Base-by-base conservation (phyloP, 92 coral and sea anemone species). In the Epizoanthus illoricatus region DNA sequence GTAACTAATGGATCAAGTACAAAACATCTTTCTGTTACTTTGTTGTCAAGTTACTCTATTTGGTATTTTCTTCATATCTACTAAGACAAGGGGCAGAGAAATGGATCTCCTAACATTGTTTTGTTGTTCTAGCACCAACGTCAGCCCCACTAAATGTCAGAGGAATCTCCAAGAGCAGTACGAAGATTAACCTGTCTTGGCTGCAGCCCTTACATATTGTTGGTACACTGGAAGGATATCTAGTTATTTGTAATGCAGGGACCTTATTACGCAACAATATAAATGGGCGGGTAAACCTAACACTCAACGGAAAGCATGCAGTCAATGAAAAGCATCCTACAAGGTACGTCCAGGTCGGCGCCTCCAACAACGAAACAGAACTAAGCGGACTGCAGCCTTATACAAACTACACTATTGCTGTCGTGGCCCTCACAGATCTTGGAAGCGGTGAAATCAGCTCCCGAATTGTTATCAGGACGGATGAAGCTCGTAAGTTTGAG, bases 131-230 rank as follows among this genome's bases (percentile, higher is more conserved):
- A 71, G 76, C 56, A 45, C 57, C 17, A 71, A 71, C 76, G 17
- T 47, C 76, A 1, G 15, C 61, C 18, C 76, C 76, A 18, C 47
- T 36, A 16, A 39, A 71, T 9, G 13, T 71, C 39, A 19, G 20
- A 42, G 57, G 56, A 1, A 19, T 71, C 47, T 18, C 9, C 18
- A 2, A 41, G 12, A 55, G 75, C 3, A 71, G 75, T 20, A n/a
- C 54, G n/a, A 18, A 39, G 49, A 45, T 71, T 59, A 43, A 42
- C 15, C 55, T 71, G 36, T 71, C 75, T 12, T 71, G 75, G 75
- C 75, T 71, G 28, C 18, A 17, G 40, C 75, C 75, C 18, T 18
- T 15, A 43, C 41, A 7, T 55, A 11, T 71, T 71, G 33, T 71
- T 18, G 75, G 75, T 3, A 41, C 43, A 71, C 28, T 71, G 23